phyloP scores from a whole-genome alignment of 2,113 vertebrate genomes.

The Upupa epops region DNA sequence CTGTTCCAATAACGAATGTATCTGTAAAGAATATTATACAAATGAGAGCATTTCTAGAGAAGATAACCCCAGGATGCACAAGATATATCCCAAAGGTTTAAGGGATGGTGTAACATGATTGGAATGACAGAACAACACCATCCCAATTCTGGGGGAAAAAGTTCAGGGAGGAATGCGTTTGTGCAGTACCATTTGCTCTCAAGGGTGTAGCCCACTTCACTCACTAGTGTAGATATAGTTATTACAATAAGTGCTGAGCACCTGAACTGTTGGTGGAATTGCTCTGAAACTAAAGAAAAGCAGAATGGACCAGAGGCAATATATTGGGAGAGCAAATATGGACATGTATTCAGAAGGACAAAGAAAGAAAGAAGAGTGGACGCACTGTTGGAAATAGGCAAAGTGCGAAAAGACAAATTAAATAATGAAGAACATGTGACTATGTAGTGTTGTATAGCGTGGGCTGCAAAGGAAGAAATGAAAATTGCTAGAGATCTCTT shows the following conservation, averaged over 20 bases:
- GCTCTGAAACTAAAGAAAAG: neutral
- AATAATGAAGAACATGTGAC: neutral
- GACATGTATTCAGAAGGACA: neutral
- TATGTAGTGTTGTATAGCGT: neutral
- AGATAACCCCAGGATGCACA: neutral
- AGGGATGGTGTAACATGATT: too few relatives aligned
- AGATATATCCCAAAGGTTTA: neutral
- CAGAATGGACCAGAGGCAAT: neutral
- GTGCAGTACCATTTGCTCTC: neutral
- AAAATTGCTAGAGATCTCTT: neutral
- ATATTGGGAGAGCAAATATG: neutral
- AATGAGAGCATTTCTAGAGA: neutral
- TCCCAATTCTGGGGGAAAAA: neutral
- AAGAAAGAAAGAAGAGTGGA: neutral
- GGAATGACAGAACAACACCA: neutral
- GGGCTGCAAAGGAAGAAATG: neutral
- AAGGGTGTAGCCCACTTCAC: neutral
- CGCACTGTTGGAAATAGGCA: neutral
- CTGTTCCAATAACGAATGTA: too few relatives aligned
- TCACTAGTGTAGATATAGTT: neutral
- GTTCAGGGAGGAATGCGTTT: neutral
- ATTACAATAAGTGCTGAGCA: neutral
- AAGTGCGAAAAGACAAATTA: neutral
- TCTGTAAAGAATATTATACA: neutral
- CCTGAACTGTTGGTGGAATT: neutral